These are phyloP conservation scores for Lepidocolaptes lacrymiger DNA, from an alignment of 2,797 vertebrate genomes.

Conservation along the genomic window DNA sequence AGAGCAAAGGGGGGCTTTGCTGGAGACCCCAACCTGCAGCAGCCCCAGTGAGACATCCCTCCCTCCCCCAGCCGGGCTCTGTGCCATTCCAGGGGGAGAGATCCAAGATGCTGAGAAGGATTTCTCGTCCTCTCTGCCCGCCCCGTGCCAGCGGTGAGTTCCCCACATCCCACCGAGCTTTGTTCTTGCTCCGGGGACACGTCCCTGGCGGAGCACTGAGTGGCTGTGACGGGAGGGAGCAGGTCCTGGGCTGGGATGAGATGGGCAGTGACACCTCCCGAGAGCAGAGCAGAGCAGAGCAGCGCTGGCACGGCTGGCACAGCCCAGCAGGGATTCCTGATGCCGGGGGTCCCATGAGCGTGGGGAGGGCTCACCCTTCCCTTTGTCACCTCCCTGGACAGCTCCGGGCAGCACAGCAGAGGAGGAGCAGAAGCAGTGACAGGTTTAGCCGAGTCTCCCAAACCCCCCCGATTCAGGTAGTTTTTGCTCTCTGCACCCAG, in stretches of 20 bases:
- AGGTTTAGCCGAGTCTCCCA: rapidly evolving
- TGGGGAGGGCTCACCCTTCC: background rate
- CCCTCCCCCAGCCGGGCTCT: rapidly evolving
- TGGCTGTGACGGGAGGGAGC: background rate
- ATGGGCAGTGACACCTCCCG: background rate
- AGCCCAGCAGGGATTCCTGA: background rate
- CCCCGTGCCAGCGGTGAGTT: rapidly evolving
- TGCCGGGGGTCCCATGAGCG: rapidly evolving
- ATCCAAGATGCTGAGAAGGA: rapidly evolving
- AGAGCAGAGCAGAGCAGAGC: background rate
- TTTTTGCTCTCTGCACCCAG: background rate
- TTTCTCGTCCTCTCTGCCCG: rapidly evolving
- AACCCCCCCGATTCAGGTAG: background rate
- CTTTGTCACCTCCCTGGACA: background rate
- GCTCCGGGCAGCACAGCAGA: background rate
- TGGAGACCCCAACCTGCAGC: background rate
- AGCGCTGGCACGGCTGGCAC: background rate
- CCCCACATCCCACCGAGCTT: rapidly evolving
- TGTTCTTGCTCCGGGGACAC: rapidly evolving
- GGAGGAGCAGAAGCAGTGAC: background rate
- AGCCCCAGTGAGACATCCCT: background rate
- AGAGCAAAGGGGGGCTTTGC: background rate
- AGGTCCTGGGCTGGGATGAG: background rate
- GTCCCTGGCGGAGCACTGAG: rapidly evolving
- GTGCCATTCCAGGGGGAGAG: rapidly evolving